A percentile compares a stretch with the other conserved stretches of the same genome.
Evolutionary conservation across 2,113 vertebrate genomes (phyloP).

Genomic region (Loxodonta africana): DNA sequence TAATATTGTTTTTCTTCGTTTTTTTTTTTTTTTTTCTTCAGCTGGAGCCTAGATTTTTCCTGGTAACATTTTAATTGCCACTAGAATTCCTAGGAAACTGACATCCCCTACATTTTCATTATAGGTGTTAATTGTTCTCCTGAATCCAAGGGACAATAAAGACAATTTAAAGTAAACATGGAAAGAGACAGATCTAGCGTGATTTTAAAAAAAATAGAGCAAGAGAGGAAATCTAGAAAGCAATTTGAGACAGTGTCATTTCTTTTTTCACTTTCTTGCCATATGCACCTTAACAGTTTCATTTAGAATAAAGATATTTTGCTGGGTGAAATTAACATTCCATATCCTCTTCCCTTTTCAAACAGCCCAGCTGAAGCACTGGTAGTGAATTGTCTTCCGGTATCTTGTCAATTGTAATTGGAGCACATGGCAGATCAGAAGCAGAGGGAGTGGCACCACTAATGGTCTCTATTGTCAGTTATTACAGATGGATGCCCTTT

Average conservation of each 20-base stretch:
- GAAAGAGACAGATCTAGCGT: constrained; percentile 28
- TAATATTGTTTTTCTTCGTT: constrained; percentile 52
- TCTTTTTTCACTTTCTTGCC: constrained; percentile 58
- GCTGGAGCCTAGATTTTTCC: constrained; percentile 75
- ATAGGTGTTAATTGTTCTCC: constrained; percentile 86
- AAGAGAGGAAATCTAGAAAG: constrained; percentile 49
- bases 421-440: constrained; percentile 34
- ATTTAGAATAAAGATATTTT: constrained; percentile 22
- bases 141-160: constrained; percentile 77
- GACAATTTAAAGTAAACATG: constrained; percentile 80
- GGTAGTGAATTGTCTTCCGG: constrained; percentile 45
- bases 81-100: constrained; percentile 80
- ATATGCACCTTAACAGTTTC: background rate
- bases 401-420: constrained; percentile 68
- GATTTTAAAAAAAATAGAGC: no score
- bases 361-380: background rate
- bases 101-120: constrained; percentile 76
- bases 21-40: background rate
- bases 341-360: background rate
- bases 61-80: constrained; percentile 87
- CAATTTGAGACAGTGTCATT: constrained; percentile 74
- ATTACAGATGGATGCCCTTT: background rate
- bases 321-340: constrained; percentile 4
- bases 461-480: constrained; percentile 29
- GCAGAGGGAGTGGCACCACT: background rate